Base-by-base conservation (phyloP, 2,113 vertebrate species). In the Panurus biarmicus region DNA sequence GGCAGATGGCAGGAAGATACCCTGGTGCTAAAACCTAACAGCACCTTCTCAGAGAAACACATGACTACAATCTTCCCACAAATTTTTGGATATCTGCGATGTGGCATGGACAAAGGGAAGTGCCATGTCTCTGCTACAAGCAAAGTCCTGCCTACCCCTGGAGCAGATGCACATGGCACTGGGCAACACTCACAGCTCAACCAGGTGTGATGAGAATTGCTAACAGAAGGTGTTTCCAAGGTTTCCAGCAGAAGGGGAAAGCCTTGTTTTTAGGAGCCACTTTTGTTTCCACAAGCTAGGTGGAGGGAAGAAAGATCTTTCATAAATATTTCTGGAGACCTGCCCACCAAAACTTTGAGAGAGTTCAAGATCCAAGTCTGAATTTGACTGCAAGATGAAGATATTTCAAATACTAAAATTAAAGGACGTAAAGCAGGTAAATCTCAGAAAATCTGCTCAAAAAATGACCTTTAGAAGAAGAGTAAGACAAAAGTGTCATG, bases 71-170 rank as follows among this genome's bases (percentile, higher is more conserved):
- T 36, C 14, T 20, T 58, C 44, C 38, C 64, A 10, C 11, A 12
- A 67, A 74, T 31, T 5, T 28, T 14, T 57, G 57, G 18, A 8
- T 57, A 40, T 20, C 21, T 48, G 38, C 17, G 38, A 21, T 38
- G 33, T 72, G 60, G 21, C 45, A 67, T 35, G 73, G 44, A 40
- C 38, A 48, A 58, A 50, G 24, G 28, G 42, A 53, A 67, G 8
- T 0, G 0, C 48, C 31, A 53, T 10, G 14, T 22, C n/a, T 22
- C 54, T 53, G 11, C 26, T 40, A 40, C 26, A 66, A 47, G 31
- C n/a, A 42, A 22, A 35, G 14, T 40, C 45, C 57, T 81, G 4
- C 38, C 40, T 33, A 38, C 8, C 12, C 33, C 40, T 22, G 16
- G 19, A 9, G 7, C 29, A 92, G 45, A 65, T 11, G 24, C 12